Conservation (phyloP, 2,797 vertebrate genomes). For the Geotrypetes seraphini region DNA sequence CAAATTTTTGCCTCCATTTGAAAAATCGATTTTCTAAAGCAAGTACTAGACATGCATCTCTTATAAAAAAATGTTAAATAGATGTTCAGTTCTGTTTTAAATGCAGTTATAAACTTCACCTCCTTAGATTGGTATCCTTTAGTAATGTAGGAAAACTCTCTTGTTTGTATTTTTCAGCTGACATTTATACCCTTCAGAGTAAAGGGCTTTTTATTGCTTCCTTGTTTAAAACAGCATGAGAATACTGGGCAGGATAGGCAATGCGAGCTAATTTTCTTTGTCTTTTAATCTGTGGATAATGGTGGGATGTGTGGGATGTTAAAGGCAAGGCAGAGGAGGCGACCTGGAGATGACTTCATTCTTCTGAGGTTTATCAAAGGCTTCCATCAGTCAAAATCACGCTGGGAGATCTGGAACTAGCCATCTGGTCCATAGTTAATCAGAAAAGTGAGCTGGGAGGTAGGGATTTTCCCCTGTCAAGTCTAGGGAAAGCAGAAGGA, state of each 20-base stretch:
- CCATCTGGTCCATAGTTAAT: constrained; percentile 91
- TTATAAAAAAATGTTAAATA: constrained; percentile 18
- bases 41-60: no score
- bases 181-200: constrained; percentile 61
- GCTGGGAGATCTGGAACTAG: constrained; percentile 81
- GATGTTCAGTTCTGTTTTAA: constrained; percentile 36
- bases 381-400: constrained; percentile 87
- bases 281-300: constrained; percentile 68
- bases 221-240: constrained; percentile 60
- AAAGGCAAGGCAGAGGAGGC: constrained; percentile 58
- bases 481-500: constrained; percentile 40
- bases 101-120: constrained; percentile 33
- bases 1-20: no score
- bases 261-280: constrained; percentile 64
- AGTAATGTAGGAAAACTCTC: constrained; percentile 55
- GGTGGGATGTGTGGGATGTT: constrained; percentile 52
- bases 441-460: constrained; percentile 59
- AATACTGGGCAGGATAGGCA: constrained; percentile 52
- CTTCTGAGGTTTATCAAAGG: constrained; percentile 79
- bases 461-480: constrained; percentile 43
- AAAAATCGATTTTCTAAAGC: no score
- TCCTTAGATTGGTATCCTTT: constrained; percentile 47
- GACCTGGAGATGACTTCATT: constrained; percentile 73
- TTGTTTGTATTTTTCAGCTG: constrained; percentile 61
- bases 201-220: constrained; percentile 61